phyloP scores from a whole-genome alignment of 35 echinoderm and acorn worm species.

The Acanthaster planci region DNA sequence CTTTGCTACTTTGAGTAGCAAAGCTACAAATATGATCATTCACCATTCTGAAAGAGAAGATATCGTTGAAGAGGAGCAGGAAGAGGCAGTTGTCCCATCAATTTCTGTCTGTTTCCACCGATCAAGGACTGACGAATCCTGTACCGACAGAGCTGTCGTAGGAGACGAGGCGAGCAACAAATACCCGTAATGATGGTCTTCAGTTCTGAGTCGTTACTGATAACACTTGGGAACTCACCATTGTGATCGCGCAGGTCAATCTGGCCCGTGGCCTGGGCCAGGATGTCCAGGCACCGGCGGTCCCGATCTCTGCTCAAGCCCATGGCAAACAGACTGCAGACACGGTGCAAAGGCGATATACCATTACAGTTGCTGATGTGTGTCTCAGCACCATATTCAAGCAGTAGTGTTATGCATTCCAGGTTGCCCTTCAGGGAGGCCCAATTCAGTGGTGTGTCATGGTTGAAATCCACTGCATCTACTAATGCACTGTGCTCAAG shows the following conservation, averaged over 20 bases:
- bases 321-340: constrained; percentile 53
- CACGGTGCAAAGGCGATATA: constrained; percentile 51
- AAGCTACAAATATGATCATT: constrained; percentile 13
- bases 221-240: constrained; percentile 50
- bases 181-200: constrained; percentile 54
- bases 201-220: constrained; percentile 65
- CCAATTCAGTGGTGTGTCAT: constrained; percentile 90
- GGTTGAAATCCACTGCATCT: constrained; percentile 70
- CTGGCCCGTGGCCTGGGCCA: constrained; percentile 63
- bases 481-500: constrained; percentile 67
- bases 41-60: constrained; percentile 61
- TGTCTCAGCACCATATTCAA: constrained; percentile 85
- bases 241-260: constrained; percentile 62
- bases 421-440: constrained; percentile 77
- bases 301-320: constrained; percentile 66
- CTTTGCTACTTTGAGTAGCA: no score
- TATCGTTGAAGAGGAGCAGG: constrained; percentile 71
- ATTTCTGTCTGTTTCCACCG: constrained; percentile 41
- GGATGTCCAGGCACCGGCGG: constrained; percentile 51
- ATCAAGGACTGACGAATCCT: constrained; percentile 59
- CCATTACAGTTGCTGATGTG: constrained; percentile 48
- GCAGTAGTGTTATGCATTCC: constrained; percentile 68
- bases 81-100: constrained; percentile 69
- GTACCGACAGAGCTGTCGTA: constrained; percentile 86
- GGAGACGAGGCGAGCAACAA: constrained; percentile 41